Percentiles rank a stretch among this genome's conserved stretches.
These are phyloP conservation scores for Gymnorhina tibicen DNA, from an alignment of 2,113 vertebrate species.

Conservation along the genomic window DNA sequence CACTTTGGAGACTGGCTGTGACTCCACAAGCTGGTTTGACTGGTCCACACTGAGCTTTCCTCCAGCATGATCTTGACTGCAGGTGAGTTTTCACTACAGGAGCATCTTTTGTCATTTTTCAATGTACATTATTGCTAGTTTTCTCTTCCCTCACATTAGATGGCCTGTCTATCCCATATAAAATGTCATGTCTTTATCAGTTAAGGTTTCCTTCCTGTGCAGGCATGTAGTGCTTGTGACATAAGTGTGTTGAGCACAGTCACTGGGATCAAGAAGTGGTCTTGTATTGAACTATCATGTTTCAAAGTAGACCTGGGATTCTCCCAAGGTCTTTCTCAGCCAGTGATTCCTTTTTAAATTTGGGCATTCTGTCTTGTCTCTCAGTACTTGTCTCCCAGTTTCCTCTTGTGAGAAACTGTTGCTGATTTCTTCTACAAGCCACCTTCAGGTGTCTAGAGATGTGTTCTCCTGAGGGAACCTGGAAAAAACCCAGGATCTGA, in stretches of 20 bases:
- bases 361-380: background rate
- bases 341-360: background rate
- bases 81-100: background rate
- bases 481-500: background rate
- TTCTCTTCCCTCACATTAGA: background rate
- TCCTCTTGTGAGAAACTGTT: background rate
- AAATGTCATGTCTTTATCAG: background rate
- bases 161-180: background rate
- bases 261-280: background rate
- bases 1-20: background rate
- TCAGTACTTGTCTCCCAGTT: background rate
- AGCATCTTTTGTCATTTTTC: background rate
- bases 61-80: background rate
- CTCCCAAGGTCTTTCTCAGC: background rate
- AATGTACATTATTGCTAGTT: background rate
- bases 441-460: background rate
- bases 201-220: background rate
- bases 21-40: conserved; percentile 42
- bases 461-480: background rate
- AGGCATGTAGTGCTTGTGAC: background rate
- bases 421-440: background rate
- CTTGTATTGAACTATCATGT: background rate
- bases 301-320: background rate
- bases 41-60: background rate
- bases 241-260: background rate